Conservation (phyloP, 2,113 vertebrate genomes). For the Paramisgurnus dabryanus region DNA sequence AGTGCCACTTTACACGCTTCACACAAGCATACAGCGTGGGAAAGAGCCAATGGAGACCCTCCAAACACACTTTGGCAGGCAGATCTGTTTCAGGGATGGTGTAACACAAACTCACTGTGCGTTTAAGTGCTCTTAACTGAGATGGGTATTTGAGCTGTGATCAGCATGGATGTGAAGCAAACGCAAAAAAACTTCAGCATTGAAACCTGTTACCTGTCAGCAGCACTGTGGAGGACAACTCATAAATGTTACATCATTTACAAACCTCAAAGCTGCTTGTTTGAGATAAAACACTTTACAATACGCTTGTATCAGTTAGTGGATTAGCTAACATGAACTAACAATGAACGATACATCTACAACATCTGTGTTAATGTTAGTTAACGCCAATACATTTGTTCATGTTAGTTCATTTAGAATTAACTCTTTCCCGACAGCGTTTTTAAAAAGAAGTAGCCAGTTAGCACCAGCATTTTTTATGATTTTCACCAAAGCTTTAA, state of each 20-base stretch:
- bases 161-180: slow-evolving; percentile 3
- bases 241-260: slow-evolving; percentile 26
- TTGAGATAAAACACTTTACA: no score
- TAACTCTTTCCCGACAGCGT: no score
- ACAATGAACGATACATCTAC: no score
- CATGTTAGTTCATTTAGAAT: no score
- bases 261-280: not conserved
- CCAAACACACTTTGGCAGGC: slow-evolving; percentile 3
- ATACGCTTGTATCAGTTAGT: no score
- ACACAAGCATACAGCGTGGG: slow-evolving; percentile 40
- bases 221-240: slow-evolving; percentile 38
- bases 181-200: not conserved
- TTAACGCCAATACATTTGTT: no score
- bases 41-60: slow-evolving; percentile 6
- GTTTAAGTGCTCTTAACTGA: slow-evolving; percentile 9
- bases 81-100: slow-evolving; percentile 6
- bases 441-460: no score
- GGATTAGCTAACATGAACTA: no score
- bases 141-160: not conserved
- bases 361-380: no score
- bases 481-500: no score
- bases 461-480: no score
- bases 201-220: slow-evolving; percentile 39
- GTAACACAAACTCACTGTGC: slow-evolving; percentile 2
- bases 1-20: slow-evolving; percentile 42